Evolutionary conservation across 2,797 vertebrate genomes (phyloP).

Genomic region (Fratercula arctica): DNA sequence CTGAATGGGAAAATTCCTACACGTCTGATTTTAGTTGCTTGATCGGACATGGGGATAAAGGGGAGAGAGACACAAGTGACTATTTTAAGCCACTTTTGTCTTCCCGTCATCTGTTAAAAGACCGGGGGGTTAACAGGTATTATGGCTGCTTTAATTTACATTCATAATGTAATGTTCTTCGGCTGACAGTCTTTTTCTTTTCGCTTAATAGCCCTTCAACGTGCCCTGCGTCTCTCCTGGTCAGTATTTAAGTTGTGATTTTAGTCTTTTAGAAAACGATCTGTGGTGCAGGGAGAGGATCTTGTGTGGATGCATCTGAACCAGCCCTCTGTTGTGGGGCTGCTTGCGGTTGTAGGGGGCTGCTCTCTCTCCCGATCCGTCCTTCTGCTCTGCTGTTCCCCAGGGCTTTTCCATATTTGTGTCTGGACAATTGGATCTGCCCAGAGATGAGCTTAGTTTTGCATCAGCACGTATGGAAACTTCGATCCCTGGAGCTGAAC

Average conservation of each 20-base stretch:
- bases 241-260: neutral
- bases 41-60: neutral
- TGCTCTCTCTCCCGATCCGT: neutral
- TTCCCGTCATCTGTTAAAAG: neutral
- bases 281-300: neutral
- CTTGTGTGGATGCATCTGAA: neutral
- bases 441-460: neutral
- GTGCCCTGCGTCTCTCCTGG: neutral
- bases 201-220: neutral
- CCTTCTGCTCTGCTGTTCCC: neutral
- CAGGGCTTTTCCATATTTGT: fast-evolving
- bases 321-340: too few relatives aligned
- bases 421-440: neutral
- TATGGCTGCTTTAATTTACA: neutral
- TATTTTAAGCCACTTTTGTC: neutral
- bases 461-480: fast-evolving
- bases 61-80: neutral
- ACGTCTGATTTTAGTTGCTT: neutral
- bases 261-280: neutral
- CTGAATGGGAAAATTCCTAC: neutral
- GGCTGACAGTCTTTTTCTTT: neutral
- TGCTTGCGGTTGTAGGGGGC: neutral
- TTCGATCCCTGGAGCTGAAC: neutral
- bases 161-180: neutral
- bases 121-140: neutral